Conservation (phyloP, 2,888 invertebrate genomes). For the Eupeodes luniger region DNA sequence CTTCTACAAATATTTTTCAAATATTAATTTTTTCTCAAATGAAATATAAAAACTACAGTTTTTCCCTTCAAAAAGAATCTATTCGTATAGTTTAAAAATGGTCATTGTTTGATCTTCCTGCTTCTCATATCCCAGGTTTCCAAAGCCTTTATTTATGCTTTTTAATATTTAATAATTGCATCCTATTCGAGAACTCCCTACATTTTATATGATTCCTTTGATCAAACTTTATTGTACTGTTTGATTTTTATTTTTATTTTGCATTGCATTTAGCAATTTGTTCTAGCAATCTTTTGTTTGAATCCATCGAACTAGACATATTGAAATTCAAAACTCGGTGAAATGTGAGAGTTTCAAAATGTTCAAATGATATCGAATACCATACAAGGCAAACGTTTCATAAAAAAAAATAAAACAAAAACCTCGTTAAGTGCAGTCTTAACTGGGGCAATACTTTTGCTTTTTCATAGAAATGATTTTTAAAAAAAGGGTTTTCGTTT, state of each 20-base stretch:
- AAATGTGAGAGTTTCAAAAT: conserved; percentile 64
- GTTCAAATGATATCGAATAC: conserved; percentile 23
- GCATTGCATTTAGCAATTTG: neutral
- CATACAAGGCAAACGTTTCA: neutral
- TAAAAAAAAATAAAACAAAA: conserved; percentile 33
- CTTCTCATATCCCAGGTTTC: too few relatives aligned
- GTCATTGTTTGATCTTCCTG: too few relatives aligned
- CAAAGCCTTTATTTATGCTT: too few relatives aligned
- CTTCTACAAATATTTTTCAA: too few relatives aligned
- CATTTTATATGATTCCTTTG: neutral
- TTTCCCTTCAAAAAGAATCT: too few relatives aligned
- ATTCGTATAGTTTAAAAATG: too few relatives aligned
- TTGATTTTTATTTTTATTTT: too few relatives aligned
- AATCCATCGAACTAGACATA: conserved; percentile 65
- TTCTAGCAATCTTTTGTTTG: conserved; percentile 39
- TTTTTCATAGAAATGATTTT: conserved; percentile 5
- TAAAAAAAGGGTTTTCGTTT: conserved; percentile 31
- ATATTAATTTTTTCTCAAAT: too few relatives aligned
- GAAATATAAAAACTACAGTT: too few relatives aligned
- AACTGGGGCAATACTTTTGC: conserved; percentile 69
- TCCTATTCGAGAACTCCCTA: neutral
- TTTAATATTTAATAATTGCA: neutral
- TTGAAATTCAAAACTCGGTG: conserved; percentile 63
- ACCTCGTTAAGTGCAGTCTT: conserved; percentile 56
- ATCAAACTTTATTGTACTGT: neutral